Conservation (phyloP, 1,140 invertebrate species). For the Macrobrachium rosenbergii region DNA sequence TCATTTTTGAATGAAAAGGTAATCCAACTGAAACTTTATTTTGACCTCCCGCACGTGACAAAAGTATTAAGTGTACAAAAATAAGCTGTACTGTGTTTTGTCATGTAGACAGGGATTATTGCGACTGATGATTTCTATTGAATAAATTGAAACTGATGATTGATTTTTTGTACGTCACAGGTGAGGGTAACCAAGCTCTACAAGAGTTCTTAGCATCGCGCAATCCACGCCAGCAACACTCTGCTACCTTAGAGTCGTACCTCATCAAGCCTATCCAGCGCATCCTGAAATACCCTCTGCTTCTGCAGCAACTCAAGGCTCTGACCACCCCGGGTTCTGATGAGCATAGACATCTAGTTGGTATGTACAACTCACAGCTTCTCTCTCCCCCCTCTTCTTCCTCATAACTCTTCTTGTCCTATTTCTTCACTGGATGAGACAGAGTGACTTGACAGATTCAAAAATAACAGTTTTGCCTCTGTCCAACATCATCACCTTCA, state of each 20-base stretch:
- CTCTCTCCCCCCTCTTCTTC: neutral
- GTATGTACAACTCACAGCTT: constrained; percentile 67
- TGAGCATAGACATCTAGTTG: constrained; percentile 89
- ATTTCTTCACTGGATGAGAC: neutral
- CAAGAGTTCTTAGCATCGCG: constrained; percentile 94
- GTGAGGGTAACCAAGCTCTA: constrained; percentile 95
- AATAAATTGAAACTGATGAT: neutral
- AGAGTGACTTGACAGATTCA: too few species aligned
- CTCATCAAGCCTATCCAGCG: constrained; percentile 99
- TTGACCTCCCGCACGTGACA: too few species aligned
- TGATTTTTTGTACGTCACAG: constrained; percentile 71
- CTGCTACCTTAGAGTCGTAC: constrained; percentile 96
- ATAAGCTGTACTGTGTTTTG: too few species aligned
- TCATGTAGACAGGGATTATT: too few species aligned
- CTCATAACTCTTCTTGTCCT: neutral
- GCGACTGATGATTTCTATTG: too few species aligned
- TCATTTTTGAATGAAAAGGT: too few species aligned
- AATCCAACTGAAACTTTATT: too few species aligned
- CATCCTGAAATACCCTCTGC: constrained; percentile 96
- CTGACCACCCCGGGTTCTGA: constrained; percentile 92
- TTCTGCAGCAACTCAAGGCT: constrained; percentile 94
- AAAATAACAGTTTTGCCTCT: too few species aligned
- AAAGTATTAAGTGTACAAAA: too few species aligned
- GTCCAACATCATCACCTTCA: too few species aligned
- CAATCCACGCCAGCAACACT: constrained; percentile 96